Conservation (phyloP, 2,797 vertebrate genomes). For the Uromys caudimaculatus region DNA sequence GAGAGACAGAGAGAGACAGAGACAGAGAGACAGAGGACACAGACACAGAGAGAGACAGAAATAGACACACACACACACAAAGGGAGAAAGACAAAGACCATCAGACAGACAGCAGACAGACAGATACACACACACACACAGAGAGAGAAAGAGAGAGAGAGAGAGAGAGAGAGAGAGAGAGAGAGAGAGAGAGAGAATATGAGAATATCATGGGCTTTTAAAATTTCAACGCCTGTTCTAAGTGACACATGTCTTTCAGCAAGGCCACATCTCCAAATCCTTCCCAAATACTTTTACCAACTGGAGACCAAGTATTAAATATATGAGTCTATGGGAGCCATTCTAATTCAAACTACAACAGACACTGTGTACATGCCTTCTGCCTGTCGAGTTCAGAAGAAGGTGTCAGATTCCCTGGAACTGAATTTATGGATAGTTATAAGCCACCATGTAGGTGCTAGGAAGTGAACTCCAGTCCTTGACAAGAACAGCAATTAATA, state of each 20-base stretch:
- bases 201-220: neutral
- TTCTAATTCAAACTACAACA: neutral
- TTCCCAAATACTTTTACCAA: neutral
- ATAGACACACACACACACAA: too few species aligned
- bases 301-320: neutral
- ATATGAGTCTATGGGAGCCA: neutral
- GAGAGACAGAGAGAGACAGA: neutral
- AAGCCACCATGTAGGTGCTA: neutral
- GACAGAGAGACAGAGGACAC: too few species aligned
- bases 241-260: neutral
- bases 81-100: neutral
- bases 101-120: neutral
- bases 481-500: neutral
- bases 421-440: neutral
- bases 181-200: too few species aligned
- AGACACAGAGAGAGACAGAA: too few species aligned
- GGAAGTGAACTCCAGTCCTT: neutral
- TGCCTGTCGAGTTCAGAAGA: neutral
- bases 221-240: neutral
- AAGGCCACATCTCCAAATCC: neutral
- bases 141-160: neutral
- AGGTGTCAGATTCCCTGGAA: neutral
- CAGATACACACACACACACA: too few species aligned
- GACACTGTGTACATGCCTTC: neutral
- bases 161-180: neutral